These are phyloP conservation scores for Tympanoctomys barrerae DNA, from an alignment of 2,797 vertebrate species.

Conservation along the genomic window DNA sequence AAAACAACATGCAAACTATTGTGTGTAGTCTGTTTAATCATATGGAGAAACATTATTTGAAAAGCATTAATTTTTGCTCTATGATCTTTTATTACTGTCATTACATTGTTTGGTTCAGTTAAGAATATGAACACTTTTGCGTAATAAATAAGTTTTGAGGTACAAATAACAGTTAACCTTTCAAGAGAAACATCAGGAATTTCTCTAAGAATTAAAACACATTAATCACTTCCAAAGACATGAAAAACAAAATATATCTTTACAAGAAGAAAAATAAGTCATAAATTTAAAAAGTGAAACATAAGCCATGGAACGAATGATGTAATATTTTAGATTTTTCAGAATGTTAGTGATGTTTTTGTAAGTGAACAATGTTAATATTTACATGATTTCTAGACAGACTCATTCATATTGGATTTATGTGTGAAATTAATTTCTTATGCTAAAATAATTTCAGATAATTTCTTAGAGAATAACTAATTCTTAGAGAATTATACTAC, in stretches of 20 bases:
- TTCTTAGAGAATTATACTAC: not conserved
- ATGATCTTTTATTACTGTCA: not conserved
- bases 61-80: not conserved
- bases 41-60: not conserved
- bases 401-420: slow-evolving; percentile 11
- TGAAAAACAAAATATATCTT: not conserved
- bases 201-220: slow-evolving; percentile 53
- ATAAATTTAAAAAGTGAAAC: slow-evolving; percentile 51
- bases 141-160: not conserved
- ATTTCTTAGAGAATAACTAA: slow-evolving; percentile 29
- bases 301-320: not conserved
- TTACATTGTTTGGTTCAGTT: slow-evolving; percentile 3
- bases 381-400: slow-evolving; percentile 23
- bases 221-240: slow-evolving; percentile 35
- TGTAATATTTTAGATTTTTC: slow-evolving; percentile 11
- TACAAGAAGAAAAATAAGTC: slow-evolving; percentile 2
- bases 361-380: slow-evolving; percentile 15
- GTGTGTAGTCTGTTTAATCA: not conserved
- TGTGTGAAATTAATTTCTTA: slow-evolving; percentile 47
- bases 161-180: slow-evolving; percentile 9
- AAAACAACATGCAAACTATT: not conserved
- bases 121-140: not conserved
- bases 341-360: slow-evolving; percentile 57
- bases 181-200: not conserved
- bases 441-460: slow-evolving; percentile 51